Evolutionary conservation across 2,888 invertebrate species (phyloP).

Genomic region (Encarsia formosa): DNA sequence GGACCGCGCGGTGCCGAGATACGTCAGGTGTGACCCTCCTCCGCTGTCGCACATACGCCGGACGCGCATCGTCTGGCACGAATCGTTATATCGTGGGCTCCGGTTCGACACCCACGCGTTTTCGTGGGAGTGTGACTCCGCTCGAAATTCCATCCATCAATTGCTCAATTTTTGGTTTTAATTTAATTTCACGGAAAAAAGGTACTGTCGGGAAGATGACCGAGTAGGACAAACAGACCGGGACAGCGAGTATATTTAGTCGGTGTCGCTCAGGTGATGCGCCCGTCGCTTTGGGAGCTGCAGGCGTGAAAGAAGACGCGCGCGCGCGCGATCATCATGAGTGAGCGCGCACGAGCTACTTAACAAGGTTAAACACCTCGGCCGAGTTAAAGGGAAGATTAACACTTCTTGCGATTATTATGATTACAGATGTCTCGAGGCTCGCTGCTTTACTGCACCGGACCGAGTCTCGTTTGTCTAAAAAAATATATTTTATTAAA

Average conservation of each 20-base stretch:
- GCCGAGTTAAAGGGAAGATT: slow-evolving; percentile 51
- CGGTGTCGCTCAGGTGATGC: too few relatives aligned
- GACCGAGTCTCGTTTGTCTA: too few relatives aligned
- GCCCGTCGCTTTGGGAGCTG: not conserved
- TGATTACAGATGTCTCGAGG: slow-evolving; percentile 39
- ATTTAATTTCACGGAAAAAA: too few relatives aligned
- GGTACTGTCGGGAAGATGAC: too few relatives aligned
- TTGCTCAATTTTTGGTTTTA: too few relatives aligned
- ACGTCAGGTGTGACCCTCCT: slow-evolving; percentile 39
- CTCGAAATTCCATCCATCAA: too few relatives aligned
- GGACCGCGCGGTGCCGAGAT: slow-evolving; percentile 28
- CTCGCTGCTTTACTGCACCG: too few relatives aligned
- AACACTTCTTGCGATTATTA: slow-evolving; percentile 50
- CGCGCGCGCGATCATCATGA: slow-evolving; percentile 17
- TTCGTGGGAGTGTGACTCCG: too few relatives aligned
- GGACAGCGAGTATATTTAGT: too few relatives aligned
- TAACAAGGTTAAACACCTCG: slow-evolving; percentile 53
- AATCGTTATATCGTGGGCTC: too few relatives aligned
- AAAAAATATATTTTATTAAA: too few relatives aligned
- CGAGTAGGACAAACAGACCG: slow-evolving; percentile 20
- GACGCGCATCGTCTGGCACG: slow-evolving; percentile 12
- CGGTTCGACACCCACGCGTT: too few relatives aligned
- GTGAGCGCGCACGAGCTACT: slow-evolving; percentile 38
- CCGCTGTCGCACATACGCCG: slow-evolving; percentile 29
- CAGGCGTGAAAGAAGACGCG: not conserved